Base-by-base conservation (phyloP, 2,888 invertebrate species). In the Phaonia tiefii region DNA sequence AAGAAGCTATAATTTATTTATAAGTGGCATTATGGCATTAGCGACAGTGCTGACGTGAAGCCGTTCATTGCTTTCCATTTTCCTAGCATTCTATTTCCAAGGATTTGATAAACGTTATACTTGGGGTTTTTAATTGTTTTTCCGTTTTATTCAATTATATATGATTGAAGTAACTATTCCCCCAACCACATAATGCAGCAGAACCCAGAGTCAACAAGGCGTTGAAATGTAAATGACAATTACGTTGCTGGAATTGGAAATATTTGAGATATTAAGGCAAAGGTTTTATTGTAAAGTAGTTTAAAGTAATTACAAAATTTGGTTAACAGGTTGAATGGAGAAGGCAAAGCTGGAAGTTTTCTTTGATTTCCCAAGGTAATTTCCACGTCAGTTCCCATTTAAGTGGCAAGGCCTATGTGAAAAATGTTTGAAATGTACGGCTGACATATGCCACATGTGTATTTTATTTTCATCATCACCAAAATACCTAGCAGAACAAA, bases 21-120 rank as follows among this genome's bases (percentile, higher is more conserved):
- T 80, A 77, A 82, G 82, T 77, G 79, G 79, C 79, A 80, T 77
- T 79, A 82, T 79, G 80, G 80, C 77, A 80, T 22, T 22, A 54
- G 54, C 54, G 25, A 80, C 80, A 82, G 4, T 3, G 31, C 3
- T 8, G 4, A 31, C 4, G 31, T 5, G 8, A 31, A 31, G 72
- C 66, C 75, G 77, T 82, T 75, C 76, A 77, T 76, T 75, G 78
- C 71, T 60, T 5, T 31, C 8, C 31, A 31, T 25, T 22, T 7
- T 51, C 11, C 20, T 46, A 69, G 46, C 31, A 15, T 42, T 22
- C 42, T 37, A 25, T 20, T 20, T 60, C 15, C 10, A 13, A 15
- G 49, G 69, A 63, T 80, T 76, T 74, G 76, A 80, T 80, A 77
- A 78, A 75, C 75, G 75, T 75, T 78, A 72, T 63, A 72, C 63